Percentiles rank a stretch among this genome's conserved stretches.
Evolutionary conservation across 2,797 vertebrate genomes (phyloP).

Genomic region (Sylvilagus floridanus): DNA sequence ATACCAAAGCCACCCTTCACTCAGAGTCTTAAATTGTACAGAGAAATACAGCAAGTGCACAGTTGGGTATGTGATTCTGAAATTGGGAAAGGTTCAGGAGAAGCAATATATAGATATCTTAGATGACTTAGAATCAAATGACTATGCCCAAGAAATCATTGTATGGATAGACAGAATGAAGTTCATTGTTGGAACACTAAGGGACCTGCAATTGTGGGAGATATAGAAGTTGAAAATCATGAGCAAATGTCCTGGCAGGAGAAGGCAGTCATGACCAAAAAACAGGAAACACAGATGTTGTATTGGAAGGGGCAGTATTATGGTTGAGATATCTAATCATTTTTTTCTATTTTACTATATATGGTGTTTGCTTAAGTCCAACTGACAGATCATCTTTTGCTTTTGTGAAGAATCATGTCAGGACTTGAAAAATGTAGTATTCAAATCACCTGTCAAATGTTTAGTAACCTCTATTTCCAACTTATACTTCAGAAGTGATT

Average conservation of each 20-base stretch:
- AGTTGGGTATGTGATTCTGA: background rate
- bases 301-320: background rate
- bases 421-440: conserved; percentile 61
- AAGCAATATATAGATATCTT: background rate
- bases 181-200: background rate
- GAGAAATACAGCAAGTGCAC: background rate
- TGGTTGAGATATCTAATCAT: background rate
- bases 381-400: background rate
- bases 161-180: background rate
- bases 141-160: background rate
- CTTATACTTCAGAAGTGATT: conserved; percentile 69
- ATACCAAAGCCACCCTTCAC: background rate
- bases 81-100: background rate
- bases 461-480: conserved; percentile 67
- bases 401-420: conserved; percentile 14
- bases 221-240: background rate
- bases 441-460: conserved; percentile 72
- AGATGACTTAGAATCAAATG: background rate
- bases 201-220: background rate
- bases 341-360: background rate
- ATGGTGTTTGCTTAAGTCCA: background rate
- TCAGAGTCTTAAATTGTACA: background rate
- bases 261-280: background rate
- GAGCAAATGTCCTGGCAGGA: background rate
- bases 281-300: background rate